Percentiles rank a stretch among this genome's conserved stretches.
These are phyloP conservation scores for Helicolenus hilgendorfi DNA, from an alignment of 2,797 vertebrate genomes.

Conservation along the genomic window DNA sequence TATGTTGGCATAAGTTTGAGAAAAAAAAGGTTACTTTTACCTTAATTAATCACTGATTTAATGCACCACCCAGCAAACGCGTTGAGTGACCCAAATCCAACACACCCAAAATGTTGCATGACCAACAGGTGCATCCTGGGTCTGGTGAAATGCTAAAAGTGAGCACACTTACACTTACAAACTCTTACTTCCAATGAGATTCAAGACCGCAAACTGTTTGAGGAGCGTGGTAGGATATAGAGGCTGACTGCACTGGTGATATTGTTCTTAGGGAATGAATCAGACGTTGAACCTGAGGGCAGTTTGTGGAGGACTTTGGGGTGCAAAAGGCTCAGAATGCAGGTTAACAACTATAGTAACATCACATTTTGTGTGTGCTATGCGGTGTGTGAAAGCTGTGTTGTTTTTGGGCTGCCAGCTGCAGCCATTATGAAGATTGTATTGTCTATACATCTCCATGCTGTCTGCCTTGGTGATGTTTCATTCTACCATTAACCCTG, in stretches of 20 bases:
- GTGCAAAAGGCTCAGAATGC: background rate
- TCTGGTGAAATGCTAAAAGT: background rate
- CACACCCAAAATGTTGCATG: background rate
- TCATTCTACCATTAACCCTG: background rate
- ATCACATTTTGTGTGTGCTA: background rate
- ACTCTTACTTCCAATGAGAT: background rate
- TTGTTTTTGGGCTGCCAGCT: background rate
- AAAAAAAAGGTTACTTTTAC: background rate
- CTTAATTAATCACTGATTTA: background rate
- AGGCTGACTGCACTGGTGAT: background rate
- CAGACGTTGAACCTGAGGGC: background rate
- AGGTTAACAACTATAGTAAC: background rate
- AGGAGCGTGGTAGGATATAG: background rate
- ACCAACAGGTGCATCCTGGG: background rate
- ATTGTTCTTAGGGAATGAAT: background rate
- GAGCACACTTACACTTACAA: background rate
- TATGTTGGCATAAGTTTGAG: background rate
- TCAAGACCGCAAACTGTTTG: background rate
- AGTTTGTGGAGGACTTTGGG: background rate
- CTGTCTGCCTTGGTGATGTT: background rate
- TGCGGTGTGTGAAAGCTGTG: background rate
- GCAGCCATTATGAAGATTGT: background rate
- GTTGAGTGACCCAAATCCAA: background rate
- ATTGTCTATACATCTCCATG: background rate
- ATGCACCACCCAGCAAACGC: background rate